A percentile compares a stretch with the other conserved stretches of the same genome.
These are phyloP conservation scores for Nothoprocta pentlandii DNA, from an alignment of 2,113 vertebrate species.

Conservation along the genomic window DNA sequence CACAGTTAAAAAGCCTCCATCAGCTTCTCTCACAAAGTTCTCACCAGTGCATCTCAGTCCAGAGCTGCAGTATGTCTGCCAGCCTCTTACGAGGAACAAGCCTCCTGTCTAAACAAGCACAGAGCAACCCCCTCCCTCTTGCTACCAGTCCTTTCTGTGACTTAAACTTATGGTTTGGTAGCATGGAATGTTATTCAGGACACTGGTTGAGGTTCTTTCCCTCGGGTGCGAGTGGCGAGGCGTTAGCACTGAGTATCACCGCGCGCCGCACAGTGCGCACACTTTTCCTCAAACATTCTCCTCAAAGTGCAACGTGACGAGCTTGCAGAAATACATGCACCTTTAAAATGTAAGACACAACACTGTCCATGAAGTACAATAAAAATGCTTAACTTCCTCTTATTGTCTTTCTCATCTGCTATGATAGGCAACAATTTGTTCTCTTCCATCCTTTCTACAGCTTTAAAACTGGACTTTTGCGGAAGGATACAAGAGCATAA, in stretches of 20 bases:
- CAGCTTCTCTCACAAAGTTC: neutral
- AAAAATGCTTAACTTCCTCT: neutral
- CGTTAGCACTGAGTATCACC: neutral
- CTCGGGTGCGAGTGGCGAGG: neutral
- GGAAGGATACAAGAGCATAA: neutral
- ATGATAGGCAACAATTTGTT: neutral
- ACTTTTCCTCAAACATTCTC: neutral
- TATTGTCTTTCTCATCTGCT: neutral
- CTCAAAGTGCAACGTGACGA: neutral
- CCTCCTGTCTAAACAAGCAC: neutral
- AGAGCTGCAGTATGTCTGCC: neutral
- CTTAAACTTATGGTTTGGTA: neutral
- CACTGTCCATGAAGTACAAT: neutral
- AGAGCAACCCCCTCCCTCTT: neutral
- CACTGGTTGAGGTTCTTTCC: slow-evolving; percentile 1
- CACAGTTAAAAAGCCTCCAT: neutral
- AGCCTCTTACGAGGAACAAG: neutral
- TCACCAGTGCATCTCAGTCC: neutral
- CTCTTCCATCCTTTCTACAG: neutral
- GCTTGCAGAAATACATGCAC: neutral
- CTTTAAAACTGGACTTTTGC: neutral
- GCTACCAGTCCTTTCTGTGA: neutral
- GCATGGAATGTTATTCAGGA: neutral
- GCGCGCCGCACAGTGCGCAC: neutral
- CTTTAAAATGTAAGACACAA: neutral